Evolutionary conservation across 1,140 invertebrate species (phyloP).

Genomic region (silkworm (Bombyx mori)): ASM3026992v2 NC_085107.1:3829001-3829500

Average conservation of each 20-base stretch:
- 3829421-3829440: conserved; percentile 39
- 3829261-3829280: conserved; percentile 34
- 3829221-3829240: conserved; percentile 48
- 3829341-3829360: conserved; percentile 48
- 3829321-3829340: conserved; percentile 51
- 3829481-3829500: conserved; percentile 40
- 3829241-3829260: conserved; percentile 49
- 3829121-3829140: conserved; percentile 50
- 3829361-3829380: conserved; percentile 50
- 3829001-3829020: conserved; percentile 42
- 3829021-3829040: conserved; percentile 41
- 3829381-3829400: conserved; percentile 50
- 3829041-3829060: conserved; percentile 35
- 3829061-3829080: conserved; percentile 48
- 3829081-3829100: conserved; percentile 40
- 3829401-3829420: conserved; percentile 49
- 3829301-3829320: conserved; percentile 53
- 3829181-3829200: conserved; percentile 38
- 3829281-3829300: conserved; percentile 54
- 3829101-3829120: conserved; percentile 40
- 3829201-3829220: conserved; percentile 41
- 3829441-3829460: conserved; percentile 51
- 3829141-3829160: conserved; percentile 35
- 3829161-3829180: conserved; percentile 31
- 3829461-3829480: conserved; percentile 34